A percentile compares a stretch with the other conserved stretches of the same genome.
phyloP scores from a whole-genome alignment of 2,113 vertebrate genomes.

The Arenaria interpres region DNA sequence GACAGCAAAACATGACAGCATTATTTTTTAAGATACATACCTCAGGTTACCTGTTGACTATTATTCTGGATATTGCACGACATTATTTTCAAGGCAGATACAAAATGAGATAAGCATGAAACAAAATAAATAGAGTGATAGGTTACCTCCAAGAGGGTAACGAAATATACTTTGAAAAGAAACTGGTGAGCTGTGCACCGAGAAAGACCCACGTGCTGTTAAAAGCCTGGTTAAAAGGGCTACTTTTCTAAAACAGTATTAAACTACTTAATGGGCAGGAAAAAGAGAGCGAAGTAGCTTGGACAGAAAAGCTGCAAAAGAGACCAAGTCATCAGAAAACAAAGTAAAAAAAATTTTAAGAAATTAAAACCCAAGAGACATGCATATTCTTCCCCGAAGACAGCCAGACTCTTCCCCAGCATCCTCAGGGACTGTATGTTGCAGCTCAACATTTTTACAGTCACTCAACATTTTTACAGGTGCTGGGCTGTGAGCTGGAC shows the following conservation, averaged over 20 bases:
- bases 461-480: not conserved
- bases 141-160: not conserved
- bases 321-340: not conserved
- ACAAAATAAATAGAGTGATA: not conserved
- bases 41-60: not conserved
- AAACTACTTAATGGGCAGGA: not conserved
- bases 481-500: not conserved
- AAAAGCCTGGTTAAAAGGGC: not conserved
- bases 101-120: not conserved
- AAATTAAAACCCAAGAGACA: not conserved
- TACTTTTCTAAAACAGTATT: not conserved
- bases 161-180: not conserved
- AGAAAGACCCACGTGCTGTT: not conserved
- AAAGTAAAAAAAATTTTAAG: not conserved
- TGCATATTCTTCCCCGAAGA: not conserved
- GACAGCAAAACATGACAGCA: not conserved
- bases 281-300: not conserved
- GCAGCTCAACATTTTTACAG: not conserved
- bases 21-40: not conserved
- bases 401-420: not conserved
- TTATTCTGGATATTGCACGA: not conserved
- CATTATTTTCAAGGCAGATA: not conserved
- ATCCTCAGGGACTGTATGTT: rapidly evolving
- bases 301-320: not conserved
- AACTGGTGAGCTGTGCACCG: not conserved